Evolutionary conservation across 2,113 vertebrate species (phyloP), one percentile per base, ranked within the genome.

Genomic region (Columba janthina): DNA sequence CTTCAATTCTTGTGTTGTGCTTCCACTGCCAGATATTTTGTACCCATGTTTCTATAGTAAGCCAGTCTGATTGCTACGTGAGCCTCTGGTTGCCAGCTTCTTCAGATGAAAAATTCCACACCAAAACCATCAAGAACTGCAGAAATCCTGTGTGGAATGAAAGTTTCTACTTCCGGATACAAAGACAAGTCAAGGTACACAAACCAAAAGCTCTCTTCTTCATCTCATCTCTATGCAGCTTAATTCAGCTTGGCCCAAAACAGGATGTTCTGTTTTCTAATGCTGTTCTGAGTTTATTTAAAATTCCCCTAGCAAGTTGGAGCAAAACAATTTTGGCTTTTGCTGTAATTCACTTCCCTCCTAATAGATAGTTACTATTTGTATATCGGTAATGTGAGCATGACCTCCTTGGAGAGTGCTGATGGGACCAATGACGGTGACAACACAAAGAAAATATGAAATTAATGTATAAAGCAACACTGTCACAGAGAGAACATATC

Each of bases 61-160:
- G 83, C 71, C 93, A 97, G 14, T 81, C 98, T 3, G 98, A 99
- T 86, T 98, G 97, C 82, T 98, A 98, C 2, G 98, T 98, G 60
- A 98, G 93, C 36, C 94, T 99, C 58, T 92, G 91, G 89, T 94
- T 99, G 34, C 98, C 98, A 64, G 98, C 98, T 11, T 96, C 98
- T 48, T 97, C 97, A 11, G 93, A 97, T 29, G 95, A 94, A 73
- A 97, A 93, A 29, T 77, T 91, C 70, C 96, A 73, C 42, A 98
- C 98, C 40, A 97, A 92, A 94, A 97, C 95, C 19, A 90, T 98
- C 38, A 20, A 88, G 69, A 98, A 98, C 85, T 97, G 69, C 61
- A 93, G 80, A 67, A 95, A 96, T 72, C 98, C 98, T 2, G 75
- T 95, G 42, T 99, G 98, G 98, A 98, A 99, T 53, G 98, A 98